These are phyloP conservation scores for Polydrusus cervinus DNA, from an alignment of 2,888 invertebrate genomes.

Conservation along the genomic window DNA sequence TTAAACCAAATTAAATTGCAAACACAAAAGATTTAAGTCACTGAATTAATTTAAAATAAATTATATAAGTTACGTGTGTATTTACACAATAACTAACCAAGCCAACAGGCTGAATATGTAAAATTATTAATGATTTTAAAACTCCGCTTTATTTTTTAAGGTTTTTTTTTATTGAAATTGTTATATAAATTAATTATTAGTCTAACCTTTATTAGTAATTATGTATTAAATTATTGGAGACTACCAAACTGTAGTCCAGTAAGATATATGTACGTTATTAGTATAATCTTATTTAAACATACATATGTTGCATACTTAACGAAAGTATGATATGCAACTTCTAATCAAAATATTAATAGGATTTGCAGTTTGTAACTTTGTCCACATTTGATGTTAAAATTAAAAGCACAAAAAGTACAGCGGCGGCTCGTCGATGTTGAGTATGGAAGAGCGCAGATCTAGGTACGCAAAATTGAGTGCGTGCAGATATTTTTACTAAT, in stretches of 20 bases:
- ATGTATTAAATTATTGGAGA: not conserved
- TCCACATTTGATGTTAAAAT: too few relatives aligned
- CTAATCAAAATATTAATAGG: too few relatives aligned
- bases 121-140: conserved; percentile 17
- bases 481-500: too few relatives aligned
- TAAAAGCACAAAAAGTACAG: too few relatives aligned
- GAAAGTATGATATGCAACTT: too few relatives aligned
- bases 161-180: not conserved
- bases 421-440: too few relatives aligned
- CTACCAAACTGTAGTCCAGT: not conserved
- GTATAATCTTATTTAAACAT: too few relatives aligned
- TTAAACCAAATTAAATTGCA: conserved; percentile 1
- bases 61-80: not conserved
- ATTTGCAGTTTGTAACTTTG: too few relatives aligned
- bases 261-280: too few relatives aligned
- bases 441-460: too few relatives aligned
- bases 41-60: conserved; percentile 4
- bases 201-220: conserved; percentile 12
- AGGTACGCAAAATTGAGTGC: too few relatives aligned
- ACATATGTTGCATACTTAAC: too few relatives aligned
- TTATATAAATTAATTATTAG: not conserved
- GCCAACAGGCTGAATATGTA: not conserved
- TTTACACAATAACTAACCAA: conserved; percentile 6
- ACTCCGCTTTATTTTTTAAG: not conserved
- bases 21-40: not conserved